Evolutionary conservation across 2,797 vertebrate genomes (phyloP).

Genomic region (Acipenser oxyrinchus): DNA sequence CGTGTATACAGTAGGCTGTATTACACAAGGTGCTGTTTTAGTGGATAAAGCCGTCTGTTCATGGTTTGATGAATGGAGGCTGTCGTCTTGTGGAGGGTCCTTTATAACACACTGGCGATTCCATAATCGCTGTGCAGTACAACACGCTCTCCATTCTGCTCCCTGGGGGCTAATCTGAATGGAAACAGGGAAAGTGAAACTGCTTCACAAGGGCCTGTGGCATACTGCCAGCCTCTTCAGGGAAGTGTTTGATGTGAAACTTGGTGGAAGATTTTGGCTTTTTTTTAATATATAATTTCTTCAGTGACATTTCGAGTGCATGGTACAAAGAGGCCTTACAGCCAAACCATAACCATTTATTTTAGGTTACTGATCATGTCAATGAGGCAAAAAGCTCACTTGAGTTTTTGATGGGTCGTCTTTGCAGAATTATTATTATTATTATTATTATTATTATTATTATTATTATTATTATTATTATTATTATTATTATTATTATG

Average conservation of each 20-base stretch:
- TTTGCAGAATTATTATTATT: no score
- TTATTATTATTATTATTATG: no score
- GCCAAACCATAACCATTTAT: not conserved
- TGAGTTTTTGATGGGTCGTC: no score
- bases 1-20: not conserved
- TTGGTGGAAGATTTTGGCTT: slow-evolving; percentile 6
- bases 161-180: slow-evolving; percentile 15
- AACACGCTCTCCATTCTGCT: slow-evolving; percentile 14
- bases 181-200: slow-evolving; percentile 10
- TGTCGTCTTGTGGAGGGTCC: slow-evolving; percentile 15
- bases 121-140: slow-evolving; percentile 9
- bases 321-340: slow-evolving; percentile 1
- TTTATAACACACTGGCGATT: slow-evolving; percentile 12
- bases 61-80: slow-evolving; percentile 13
- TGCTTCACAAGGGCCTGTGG: not conserved
- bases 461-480: no score
- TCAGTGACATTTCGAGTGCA: not conserved
- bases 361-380: no score
- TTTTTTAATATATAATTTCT: not conserved
- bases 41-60: slow-evolving; percentile 8
- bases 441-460: no score
- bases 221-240: slow-evolving; percentile 11
- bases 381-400: no score
- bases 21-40: slow-evolving; percentile 1
- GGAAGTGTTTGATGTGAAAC: slow-evolving; percentile 12